Evolutionary conservation across 1,140 invertebrate genomes (phyloP).

Genomic region (Physella acuta): DNA sequence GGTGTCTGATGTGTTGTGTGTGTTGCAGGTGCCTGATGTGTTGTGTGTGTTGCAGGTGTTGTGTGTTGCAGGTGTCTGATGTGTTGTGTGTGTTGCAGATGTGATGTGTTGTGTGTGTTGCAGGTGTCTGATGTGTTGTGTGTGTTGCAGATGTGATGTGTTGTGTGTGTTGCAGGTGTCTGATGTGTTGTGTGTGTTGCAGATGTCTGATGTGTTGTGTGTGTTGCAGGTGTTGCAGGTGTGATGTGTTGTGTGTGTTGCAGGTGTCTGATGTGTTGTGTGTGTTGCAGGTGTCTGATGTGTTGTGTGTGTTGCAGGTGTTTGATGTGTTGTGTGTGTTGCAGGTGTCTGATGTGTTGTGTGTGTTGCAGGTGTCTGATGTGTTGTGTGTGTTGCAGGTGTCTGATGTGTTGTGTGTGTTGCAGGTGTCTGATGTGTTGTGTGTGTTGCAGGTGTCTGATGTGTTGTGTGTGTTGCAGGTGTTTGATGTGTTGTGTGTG

Average conservation of each 20-base stretch:
- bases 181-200: slow-evolving; percentile 86
- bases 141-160: slow-evolving; percentile 79
- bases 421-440: slow-evolving; percentile 79
- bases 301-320: slow-evolving; percentile 2
- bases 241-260: no score
- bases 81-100: slow-evolving; percentile 3
- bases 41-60: slow-evolving; percentile 84
- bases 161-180: slow-evolving; percentile 65
- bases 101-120: no score
- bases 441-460: slow-evolving; percentile 67
- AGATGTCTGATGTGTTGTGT: slow-evolving; percentile 79
- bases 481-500: slow-evolving; percentile 75
- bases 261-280: slow-evolving; percentile 81
- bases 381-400: slow-evolving; percentile 55
- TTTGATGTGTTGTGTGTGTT: no score
- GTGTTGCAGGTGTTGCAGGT: slow-evolving; percentile 3
- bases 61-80: slow-evolving; percentile 92
- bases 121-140: slow-evolving; percentile 81
- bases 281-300: slow-evolving; percentile 92
- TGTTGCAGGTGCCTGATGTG: slow-evolving; percentile 10
- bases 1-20: slow-evolving; percentile 78
- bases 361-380: slow-evolving; percentile 89
- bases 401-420: slow-evolving; percentile 86
- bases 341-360: slow-evolving; percentile 79
- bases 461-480: slow-evolving; percentile 87